Evolutionary conservation across 2,113 vertebrate species (phyloP).

Genomic region (Psittacula cyanocephala): DNA sequence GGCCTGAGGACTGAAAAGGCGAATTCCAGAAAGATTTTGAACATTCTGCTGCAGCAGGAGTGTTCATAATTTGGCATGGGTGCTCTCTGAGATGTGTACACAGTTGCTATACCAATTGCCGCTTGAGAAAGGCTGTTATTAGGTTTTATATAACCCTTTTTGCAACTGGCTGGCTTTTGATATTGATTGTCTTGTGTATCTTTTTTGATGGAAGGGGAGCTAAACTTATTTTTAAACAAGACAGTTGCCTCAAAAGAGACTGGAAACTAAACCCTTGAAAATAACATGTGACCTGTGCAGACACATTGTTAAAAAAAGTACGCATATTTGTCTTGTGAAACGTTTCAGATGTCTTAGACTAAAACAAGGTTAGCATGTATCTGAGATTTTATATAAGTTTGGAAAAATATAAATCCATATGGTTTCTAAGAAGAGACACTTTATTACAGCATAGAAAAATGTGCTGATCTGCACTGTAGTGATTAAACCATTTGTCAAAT

Average conservation of each 20-base stretch:
- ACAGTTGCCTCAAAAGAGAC: slow-evolving; percentile 30
- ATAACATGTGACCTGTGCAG: not conserved
- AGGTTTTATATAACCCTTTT: slow-evolving; percentile 24
- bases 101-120: not conserved
- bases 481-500: slow-evolving; percentile 75
- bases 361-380: not conserved
- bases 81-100: not conserved
- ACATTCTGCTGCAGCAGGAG: not conserved
- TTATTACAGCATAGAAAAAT: slow-evolving; percentile 75
- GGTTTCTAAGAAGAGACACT: slow-evolving; percentile 64
- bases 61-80: not conserved
- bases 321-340: slow-evolving; percentile 37
- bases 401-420: slow-evolving; percentile 63
- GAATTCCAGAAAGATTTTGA: not conserved
- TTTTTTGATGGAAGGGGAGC: not conserved
- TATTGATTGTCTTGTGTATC: not conserved
- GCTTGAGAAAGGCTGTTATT: not conserved
- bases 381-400: slow-evolving; percentile 54
- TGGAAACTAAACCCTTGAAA: slow-evolving; percentile 49
- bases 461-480: slow-evolving; percentile 55
- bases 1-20: not conserved
- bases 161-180: not conserved
- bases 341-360: slow-evolving; percentile 18
- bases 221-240: slow-evolving; percentile 54
- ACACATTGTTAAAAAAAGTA: not conserved